Percentiles rank a stretch among this genome's conserved stretches.
Evolutionary conservation across 92 coral and sea anemone species (phyloP).

Genomic region (Isaurus tuberculatus): DNA sequence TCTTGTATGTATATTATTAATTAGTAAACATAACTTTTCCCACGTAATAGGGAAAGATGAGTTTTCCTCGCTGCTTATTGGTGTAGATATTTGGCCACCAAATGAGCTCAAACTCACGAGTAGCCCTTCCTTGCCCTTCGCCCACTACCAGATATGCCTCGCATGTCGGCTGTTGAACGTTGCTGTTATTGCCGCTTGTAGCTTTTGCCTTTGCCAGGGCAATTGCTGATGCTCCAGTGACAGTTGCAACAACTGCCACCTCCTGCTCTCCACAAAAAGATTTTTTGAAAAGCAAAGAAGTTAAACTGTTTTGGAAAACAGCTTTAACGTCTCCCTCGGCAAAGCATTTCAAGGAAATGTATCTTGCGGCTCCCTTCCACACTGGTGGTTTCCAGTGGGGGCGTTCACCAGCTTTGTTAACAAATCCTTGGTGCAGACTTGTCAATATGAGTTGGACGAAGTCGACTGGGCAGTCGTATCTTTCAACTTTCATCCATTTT

Average conservation of each 20-base stretch:
- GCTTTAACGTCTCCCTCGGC: conserved; percentile 41
- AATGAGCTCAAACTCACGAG: conserved; percentile 54
- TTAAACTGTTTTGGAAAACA: background rate
- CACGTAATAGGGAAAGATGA: no score
- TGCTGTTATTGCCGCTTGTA: background rate
- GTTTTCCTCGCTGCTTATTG: background rate
- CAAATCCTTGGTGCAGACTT: conserved; percentile 42
- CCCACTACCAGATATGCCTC: conserved; percentile 47
- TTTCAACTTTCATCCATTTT: no score
- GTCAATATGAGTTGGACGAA: conserved; percentile 23
- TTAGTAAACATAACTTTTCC: no score
- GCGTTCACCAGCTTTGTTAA: conserved; percentile 46
- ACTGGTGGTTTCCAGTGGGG: background rate
- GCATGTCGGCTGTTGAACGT: conserved; percentile 32
- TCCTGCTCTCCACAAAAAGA: conserved; percentile 30
- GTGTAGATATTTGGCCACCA: conserved; percentile 43
- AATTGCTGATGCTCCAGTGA: conserved; percentile 34
- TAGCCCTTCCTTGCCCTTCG: conserved; percentile 56
- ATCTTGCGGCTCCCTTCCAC: conserved; percentile 16
- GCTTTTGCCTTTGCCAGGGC: conserved; percentile 58
- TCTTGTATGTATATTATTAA: no score
- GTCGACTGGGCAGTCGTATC: background rate
- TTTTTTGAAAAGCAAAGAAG: background rate
- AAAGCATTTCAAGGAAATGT: conserved; percentile 47
- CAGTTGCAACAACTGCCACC: conserved; percentile 6